Base-by-base conservation (phyloP, 2,113 vertebrate species). In the Irena cyanogastra region DNA sequence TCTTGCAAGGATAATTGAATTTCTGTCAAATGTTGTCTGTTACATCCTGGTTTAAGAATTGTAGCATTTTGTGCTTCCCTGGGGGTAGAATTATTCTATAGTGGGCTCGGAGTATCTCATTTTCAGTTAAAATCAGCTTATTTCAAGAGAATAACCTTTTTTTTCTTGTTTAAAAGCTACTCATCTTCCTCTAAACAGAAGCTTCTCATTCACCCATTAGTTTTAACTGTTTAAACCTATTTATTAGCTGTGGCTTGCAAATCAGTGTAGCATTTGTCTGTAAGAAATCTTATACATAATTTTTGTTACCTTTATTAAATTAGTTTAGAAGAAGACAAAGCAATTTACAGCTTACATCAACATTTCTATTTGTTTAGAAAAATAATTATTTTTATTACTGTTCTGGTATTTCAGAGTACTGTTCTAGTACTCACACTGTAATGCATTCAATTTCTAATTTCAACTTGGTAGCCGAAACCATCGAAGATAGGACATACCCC, bases 1-100 rank as follows among this genome's bases (percentile, higher is more conserved):
- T 96, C 90, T 90, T 96, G 88, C 77, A 87, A 90, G 90, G 75
- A 90, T 91, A 95, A 94, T 96, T 96, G 85, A 94, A 93, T 96
- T 96, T 93, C 90, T 94, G 90, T 90, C 92, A 93, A 71, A 92
- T 84, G n/a, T 95, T 94, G 57, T 83, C 88, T 89, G 60, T 82
- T 90, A 90, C 45, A 69, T 90, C 39, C 83, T 71, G 57, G 28
- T 96, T 90, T 91, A 75, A 90, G 83, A 91, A 66, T 66, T 42
- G 68, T 37, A 90, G 69, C 27, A 37, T 82, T 94, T 88, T 87
- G 31, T 93, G 44, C 42, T 90, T 95, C 76, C 37, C 83, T 53
- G 41, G 45, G 37, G 56, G n/a, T 89, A 65, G 28, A 95, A 75
- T 81, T 90, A 57, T 33, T 64, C 72, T 60, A 17, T 70, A 54